These are phyloP conservation scores for Meiosimyza decipiens DNA, from an alignment of 2,888 invertebrate species.

Conservation along the genomic window DNA sequence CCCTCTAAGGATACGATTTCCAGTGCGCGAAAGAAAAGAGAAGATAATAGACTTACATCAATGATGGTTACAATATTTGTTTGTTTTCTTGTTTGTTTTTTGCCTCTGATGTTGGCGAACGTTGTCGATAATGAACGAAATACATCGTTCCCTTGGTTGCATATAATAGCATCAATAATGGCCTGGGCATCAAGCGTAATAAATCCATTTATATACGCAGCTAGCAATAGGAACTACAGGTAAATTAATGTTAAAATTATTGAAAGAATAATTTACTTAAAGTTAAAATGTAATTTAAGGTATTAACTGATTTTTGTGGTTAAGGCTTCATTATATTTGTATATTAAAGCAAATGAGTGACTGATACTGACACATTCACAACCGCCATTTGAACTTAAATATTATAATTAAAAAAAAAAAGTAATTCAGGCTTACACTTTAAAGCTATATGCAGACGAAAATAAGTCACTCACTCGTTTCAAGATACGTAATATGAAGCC, in stretches of 20 bases:
- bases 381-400: too few species aligned
- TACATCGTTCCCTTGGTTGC: conserved; percentile 76
- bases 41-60: conserved; percentile 83
- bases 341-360: too few species aligned
- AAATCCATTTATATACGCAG: conserved; percentile 91
- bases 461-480: too few species aligned
- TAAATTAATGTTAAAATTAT: conserved; percentile 37
- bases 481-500: too few species aligned
- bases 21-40: conserved; percentile 68
- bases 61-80: conserved; percentile 90
- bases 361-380: too few species aligned
- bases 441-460: too few species aligned
- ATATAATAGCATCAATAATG: conserved; percentile 84
- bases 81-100: conserved; percentile 86
- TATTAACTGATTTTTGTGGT: too few species aligned
- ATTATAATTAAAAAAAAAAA: too few species aligned
- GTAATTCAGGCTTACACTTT: too few species aligned
- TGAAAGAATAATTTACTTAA: too few species aligned
- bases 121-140: conserved; percentile 82
- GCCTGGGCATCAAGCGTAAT: conserved; percentile 92
- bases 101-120: conserved; percentile 89
- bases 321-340: too few species aligned
- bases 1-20: conserved; percentile 53
- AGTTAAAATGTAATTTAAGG: too few species aligned
- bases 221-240: conserved; percentile 86